Evolutionary conservation across 2,888 invertebrate genomes (phyloP).

Genomic region (Dione vanillae): DNA sequence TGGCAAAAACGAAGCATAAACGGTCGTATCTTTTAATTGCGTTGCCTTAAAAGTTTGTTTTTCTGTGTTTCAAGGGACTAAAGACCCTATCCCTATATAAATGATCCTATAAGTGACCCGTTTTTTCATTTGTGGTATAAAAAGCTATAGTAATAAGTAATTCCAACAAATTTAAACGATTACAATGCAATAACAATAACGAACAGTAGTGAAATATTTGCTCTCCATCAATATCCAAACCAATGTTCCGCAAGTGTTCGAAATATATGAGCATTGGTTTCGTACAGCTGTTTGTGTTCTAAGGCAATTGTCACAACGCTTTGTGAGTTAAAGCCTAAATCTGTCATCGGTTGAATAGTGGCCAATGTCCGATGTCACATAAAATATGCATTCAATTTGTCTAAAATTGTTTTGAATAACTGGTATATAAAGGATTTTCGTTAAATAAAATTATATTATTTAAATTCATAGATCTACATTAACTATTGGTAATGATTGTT

Average conservation of each 20-base stretch:
- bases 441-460: too few relatives aligned
- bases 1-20: too few relatives aligned
- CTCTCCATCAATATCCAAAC: conserved; percentile 21
- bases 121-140: too few relatives aligned
- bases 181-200: conserved; percentile 1
- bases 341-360: conserved; percentile 28
- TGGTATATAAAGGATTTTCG: too few relatives aligned
- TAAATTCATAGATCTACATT: too few relatives aligned
- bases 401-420: neutral
- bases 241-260: conserved; percentile 17
- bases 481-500: too few relatives aligned
- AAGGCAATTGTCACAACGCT: conserved; percentile 36
- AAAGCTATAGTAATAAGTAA: too few relatives aligned
- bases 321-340: conserved; percentile 39
- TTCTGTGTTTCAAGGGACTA: too few relatives aligned
- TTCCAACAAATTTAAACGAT: neutral
- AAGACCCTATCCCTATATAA: too few relatives aligned
- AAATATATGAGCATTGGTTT: conserved; percentile 33
- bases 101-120: too few relatives aligned
- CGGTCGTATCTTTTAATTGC: too few relatives aligned
- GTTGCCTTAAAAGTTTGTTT: too few relatives aligned
- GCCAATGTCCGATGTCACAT: neutral
- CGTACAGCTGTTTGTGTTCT: conserved; percentile 34
- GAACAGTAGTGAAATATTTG: neutral
- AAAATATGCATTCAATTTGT: neutral